Percentiles rank a stretch among this genome's conserved stretches.
Evolutionary conservation across 2,888 invertebrate genomes (phyloP).

Genomic region (Polyommatus iphigenia): DNA sequence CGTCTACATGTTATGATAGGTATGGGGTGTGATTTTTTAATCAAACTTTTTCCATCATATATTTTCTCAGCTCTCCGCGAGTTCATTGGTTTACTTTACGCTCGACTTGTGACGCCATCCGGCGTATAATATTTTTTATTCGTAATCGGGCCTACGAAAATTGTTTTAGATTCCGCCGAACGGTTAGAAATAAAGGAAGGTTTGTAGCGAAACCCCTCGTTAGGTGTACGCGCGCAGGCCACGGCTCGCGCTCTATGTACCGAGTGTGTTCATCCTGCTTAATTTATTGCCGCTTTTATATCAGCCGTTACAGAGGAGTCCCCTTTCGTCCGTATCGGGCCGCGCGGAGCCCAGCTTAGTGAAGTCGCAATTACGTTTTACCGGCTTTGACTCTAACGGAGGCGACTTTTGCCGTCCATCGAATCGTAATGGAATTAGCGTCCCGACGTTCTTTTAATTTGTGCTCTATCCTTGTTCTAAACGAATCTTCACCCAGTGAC

Average conservation of each 20-base stretch:
- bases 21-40: conserved; percentile 22
- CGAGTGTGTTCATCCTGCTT: conserved; percentile 80
- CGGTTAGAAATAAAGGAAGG: conserved; percentile 40
- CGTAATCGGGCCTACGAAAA: background rate
- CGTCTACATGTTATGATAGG: conserved; percentile 11
- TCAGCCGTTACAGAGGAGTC: conserved; percentile 77
- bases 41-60: conserved; percentile 20
- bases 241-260: conserved; percentile 72
- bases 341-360: conserved; percentile 76
- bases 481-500: conserved; percentile 55
- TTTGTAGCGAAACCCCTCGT: conserved; percentile 66
- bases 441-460: conserved; percentile 77
- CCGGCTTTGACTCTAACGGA: conserved; percentile 75
- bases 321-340: conserved; percentile 77
- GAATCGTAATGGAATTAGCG: conserved; percentile 79
- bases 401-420: conserved; percentile 78
- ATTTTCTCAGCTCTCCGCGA: conserved; percentile 24
- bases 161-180: conserved; percentile 31
- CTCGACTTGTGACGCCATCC: conserved; percentile 23
- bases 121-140: conserved; percentile 23
- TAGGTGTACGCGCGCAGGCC: conserved; percentile 52
- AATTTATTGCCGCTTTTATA: conserved; percentile 80
- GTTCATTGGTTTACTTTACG: conserved; percentile 29
- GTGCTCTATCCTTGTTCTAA: conserved; percentile 68
- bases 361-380: conserved; percentile 79